A percentile compares a stretch with the other conserved stretches of the same genome.
These are phyloP conservation scores for Pteropus rufus DNA, from an alignment of 2,797 vertebrate species.

Conservation along the genomic window DNA sequence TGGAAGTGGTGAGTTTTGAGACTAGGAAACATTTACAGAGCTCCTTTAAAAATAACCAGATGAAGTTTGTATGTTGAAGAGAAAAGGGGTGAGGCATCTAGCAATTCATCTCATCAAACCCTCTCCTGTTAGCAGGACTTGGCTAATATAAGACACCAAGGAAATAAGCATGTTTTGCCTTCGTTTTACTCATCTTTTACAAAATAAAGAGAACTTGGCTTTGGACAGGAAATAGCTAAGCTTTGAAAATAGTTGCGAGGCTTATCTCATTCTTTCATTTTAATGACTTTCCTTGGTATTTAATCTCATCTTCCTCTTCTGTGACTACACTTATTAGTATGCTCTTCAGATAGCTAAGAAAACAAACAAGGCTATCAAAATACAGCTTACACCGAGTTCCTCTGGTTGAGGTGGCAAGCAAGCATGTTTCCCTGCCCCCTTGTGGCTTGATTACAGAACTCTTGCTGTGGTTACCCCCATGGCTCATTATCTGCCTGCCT, in stretches of 20 bases:
- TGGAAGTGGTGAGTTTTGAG: constrained; percentile 31
- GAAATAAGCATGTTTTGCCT: constrained; percentile 21
- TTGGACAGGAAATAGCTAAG: constrained; percentile 63
- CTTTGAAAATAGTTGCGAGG: constrained; percentile 56
- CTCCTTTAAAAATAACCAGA: constrained; percentile 64
- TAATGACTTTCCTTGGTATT: constrained; percentile 62
- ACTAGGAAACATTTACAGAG: constrained; percentile 39
- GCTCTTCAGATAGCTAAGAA: constrained; percentile 49
- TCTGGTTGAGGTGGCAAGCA: neutral
- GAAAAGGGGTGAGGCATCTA: constrained; percentile 53
- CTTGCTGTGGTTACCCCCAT: neutral
- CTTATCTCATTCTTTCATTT: constrained; percentile 64
- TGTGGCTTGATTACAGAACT: constrained; percentile 55
- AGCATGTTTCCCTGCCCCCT: constrained; percentile 41
- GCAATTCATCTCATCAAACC: constrained; percentile 68
- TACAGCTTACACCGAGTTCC: neutral
- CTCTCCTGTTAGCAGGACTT: constrained; percentile 37
- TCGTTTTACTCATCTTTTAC: constrained; percentile 38
- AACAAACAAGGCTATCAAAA: constrained; percentile 56
- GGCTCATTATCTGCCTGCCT: neutral
- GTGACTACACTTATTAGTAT: constrained; percentile 55
- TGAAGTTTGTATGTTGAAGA: constrained; percentile 53
- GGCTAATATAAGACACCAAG: neutral
- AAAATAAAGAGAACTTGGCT: constrained; percentile 45
- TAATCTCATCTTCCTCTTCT: constrained; percentile 46